A percentile compares a stretch with the other conserved stretches of the same genome.
phyloP scores from a whole-genome alignment of 2,797 vertebrate genomes.

The Bradypus variegatus region DNA sequence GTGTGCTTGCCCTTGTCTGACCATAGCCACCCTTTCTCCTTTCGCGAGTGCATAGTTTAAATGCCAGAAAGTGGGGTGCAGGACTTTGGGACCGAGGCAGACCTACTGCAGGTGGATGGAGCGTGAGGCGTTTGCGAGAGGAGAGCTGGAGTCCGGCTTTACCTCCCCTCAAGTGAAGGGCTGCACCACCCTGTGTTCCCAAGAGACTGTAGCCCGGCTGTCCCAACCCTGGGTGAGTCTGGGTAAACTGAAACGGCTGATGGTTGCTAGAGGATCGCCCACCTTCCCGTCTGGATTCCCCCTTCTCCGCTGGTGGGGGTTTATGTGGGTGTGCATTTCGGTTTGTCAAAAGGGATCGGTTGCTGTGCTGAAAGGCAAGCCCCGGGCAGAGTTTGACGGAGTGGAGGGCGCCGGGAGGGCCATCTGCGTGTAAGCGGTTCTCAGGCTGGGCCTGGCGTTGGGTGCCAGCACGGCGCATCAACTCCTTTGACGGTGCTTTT shows the following conservation, averaged over 20 bases:
- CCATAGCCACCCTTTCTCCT: background rate
- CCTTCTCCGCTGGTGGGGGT: constrained; percentile 69
- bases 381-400: constrained; percentile 77
- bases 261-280: constrained; percentile 57
- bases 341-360: constrained; percentile 74
- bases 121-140: constrained; percentile 43
- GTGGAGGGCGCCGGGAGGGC: constrained; percentile 74
- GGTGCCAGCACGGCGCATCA: constrained; percentile 80
- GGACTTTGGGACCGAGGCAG: background rate
- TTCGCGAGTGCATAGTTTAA: background rate
- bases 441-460: constrained; percentile 78
- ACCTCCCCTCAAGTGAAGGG: constrained; percentile 55
- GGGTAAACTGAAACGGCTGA: constrained; percentile 73
- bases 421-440: constrained; percentile 80
- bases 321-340: constrained; percentile 77
- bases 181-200: constrained; percentile 61
- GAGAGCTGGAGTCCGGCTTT: constrained; percentile 55
- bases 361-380: constrained; percentile 82
- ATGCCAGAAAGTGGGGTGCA: background rate
- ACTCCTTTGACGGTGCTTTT: constrained; percentile 77
- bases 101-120: background rate
- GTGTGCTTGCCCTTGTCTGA: background rate
- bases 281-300: constrained; percentile 76
- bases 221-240: constrained; percentile 63
- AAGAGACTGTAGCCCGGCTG: constrained; percentile 49